Evolutionary conservation across 2,888 invertebrate species (phyloP), one percentile per base, ranked within the genome.

Genomic region (Tetranychus truncatus): DNA sequence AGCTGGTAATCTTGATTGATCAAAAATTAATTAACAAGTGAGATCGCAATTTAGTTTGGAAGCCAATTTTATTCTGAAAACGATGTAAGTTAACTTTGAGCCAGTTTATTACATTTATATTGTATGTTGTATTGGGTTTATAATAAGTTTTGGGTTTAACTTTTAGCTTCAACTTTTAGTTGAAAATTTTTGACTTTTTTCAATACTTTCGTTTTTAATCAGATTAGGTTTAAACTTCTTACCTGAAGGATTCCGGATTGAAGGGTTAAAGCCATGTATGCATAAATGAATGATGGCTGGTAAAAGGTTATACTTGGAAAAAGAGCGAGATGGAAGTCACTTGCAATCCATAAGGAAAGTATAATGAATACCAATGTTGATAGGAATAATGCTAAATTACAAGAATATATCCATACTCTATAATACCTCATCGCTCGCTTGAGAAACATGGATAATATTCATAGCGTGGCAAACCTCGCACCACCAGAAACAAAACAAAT

Each of bases 401-500:
- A 91, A 83, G 91, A 89, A 87, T 91, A 91, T 83, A 92, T 91
- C 91, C 91, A 91, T 84, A 91, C 88, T 85, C 91, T 81, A 80
- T 83, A 83, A 81, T 83, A 83, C 80, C 82, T 81, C 83, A 83
- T 83, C 78, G 82, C 82, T 79, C 77, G 78, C 75, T 77, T 78
- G 74, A 80, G 78, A 77, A 80, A 79, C 78, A 80, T 78, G 76
- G 77, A 76, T 69, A 20, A 11, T 24, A 24, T 69, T 69, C 69
- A 69, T 69, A 24, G n/a, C 20, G 69, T 24, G 69, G 55, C 55
- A 7, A 15, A 55, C 55, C 55, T 15, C 9, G 55, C 55, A 34
- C 34, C 34, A 34, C 34, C 34, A 34, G 34, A 34, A 34, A 34
- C 34, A 34, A 34, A 34, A 34, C 34, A 34, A 34, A 34, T 34